A percentile compares a stretch with the other conserved stretches of the same genome.
Conservation (phyloP, 2,888 invertebrate genomes). For the Tetragonula carbonaria region DNA sequence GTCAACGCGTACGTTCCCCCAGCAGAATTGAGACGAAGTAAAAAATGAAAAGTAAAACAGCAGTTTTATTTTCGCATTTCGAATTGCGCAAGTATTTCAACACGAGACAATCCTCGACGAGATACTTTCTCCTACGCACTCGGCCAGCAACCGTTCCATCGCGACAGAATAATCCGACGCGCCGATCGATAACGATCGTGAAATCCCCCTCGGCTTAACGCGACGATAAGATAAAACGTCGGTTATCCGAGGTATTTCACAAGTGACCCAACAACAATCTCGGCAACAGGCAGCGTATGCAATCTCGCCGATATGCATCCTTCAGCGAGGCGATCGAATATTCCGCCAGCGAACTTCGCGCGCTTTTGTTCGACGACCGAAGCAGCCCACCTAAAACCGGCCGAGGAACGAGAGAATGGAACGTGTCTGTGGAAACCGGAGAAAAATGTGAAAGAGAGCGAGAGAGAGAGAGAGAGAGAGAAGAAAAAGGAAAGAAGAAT, state of each 20-base stretch:
- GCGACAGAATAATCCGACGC: neutral
- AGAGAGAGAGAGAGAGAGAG: neutral
- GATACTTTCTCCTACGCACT: neutral
- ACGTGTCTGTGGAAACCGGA: slow-evolving; percentile 16
- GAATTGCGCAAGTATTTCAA: no score
- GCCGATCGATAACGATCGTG: neutral
- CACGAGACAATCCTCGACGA: no score
- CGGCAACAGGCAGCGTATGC: slow-evolving; percentile 6
- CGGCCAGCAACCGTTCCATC: no score
- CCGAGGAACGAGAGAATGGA: slow-evolving; percentile 23
- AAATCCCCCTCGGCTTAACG: neutral
- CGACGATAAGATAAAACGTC: neutral
- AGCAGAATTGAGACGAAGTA: no score
- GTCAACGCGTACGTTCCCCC: no score
- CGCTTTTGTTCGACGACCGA: slow-evolving; percentile 57
- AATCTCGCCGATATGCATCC: slow-evolving; percentile 26
- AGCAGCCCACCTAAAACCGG: slow-evolving; percentile 32
- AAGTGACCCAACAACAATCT: neutral
- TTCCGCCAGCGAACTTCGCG: slow-evolving; percentile 61
- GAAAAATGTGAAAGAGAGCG: neutral
- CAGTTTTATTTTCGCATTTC: no score
- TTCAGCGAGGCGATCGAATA: slow-evolving; percentile 64
- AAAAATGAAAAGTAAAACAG: no score
- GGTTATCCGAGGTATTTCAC: slow-evolving; percentile 4
- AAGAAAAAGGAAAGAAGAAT: no score